These are phyloP conservation scores for Clostera curtula DNA, from an alignment of 2,888 invertebrate genomes.

Conservation along the genomic window DNA sequence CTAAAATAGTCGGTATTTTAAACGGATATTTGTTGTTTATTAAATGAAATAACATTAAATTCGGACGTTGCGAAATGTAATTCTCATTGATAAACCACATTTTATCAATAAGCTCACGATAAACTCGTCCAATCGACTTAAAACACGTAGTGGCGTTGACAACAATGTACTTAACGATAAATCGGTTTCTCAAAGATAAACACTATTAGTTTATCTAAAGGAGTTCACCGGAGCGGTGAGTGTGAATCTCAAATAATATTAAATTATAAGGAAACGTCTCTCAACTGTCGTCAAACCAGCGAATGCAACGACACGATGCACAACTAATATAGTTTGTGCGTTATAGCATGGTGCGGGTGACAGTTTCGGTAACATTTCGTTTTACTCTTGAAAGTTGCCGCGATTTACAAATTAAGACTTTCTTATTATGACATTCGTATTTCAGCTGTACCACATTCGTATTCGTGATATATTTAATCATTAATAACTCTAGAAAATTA, in stretches of 20 bases:
- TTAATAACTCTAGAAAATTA: no score
- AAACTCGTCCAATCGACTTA: conserved; percentile 13
- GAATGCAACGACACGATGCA: background rate
- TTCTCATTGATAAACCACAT: background rate
- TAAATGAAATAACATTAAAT: no score
- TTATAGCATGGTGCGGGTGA: no score
- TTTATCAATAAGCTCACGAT: conserved; percentile 5
- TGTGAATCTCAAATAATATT: conserved; percentile 2
- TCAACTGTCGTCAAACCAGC: background rate
- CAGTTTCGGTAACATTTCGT: no score
- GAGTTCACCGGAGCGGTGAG: conserved; percentile 38
- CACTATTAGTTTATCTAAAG: conserved; percentile 39
- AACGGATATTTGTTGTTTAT: background rate
- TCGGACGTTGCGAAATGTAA: background rate
- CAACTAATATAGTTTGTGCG: no score
- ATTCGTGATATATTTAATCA: no score
- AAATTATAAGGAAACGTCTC: background rate
- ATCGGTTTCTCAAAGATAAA: conserved; percentile 20
- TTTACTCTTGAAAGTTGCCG: no score
- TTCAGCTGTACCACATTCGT: no score
- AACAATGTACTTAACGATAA: conserved; percentile 14
- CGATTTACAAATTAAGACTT: no score
- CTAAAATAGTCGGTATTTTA: no score
- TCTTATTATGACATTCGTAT: no score
- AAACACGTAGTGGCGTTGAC: conserved; percentile 20